These are phyloP conservation scores for Acromyrmex charruanus DNA, from an alignment of 1,140 invertebrate species.

Conservation along the genomic window DNA sequence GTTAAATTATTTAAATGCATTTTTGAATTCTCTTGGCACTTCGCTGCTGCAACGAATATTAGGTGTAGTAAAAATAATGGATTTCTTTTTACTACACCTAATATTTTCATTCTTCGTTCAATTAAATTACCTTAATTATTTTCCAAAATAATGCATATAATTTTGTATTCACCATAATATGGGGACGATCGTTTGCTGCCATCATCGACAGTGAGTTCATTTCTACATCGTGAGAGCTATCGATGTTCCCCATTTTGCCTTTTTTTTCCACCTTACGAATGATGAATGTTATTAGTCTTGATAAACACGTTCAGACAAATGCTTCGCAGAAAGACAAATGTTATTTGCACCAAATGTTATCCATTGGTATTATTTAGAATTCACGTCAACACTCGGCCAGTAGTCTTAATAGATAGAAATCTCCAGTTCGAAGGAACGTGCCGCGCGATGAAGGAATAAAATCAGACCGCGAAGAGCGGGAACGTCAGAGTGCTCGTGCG, in stretches of 20 bases:
- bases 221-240: conserved; percentile 80
- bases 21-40: background rate
- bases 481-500: background rate
- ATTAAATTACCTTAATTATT: background rate
- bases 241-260: conserved; percentile 69
- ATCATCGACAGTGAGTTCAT: conserved; percentile 81
- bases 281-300: too few relatives aligned
- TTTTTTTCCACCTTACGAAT: background rate
- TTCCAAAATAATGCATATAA: conserved; percentile 18
- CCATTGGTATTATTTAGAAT: conserved; percentile 9
- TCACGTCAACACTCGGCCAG: background rate
- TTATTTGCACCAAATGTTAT: conserved; percentile 46
- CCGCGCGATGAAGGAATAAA: background rate
- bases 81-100: too few relatives aligned
- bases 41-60: too few relatives aligned
- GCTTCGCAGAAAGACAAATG: background rate
- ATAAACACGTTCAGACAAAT: background rate
- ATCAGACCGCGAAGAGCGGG: background rate
- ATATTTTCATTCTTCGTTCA: background rate
- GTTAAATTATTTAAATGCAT: background rate
- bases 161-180: conserved; percentile 77
- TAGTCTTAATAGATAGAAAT: background rate
- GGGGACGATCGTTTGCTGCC: conserved; percentile 64
- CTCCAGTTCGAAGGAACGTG: too few relatives aligned
- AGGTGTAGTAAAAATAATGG: too few relatives aligned